Evolutionary conservation across 2,797 vertebrate genomes (phyloP), one percentile per base, ranked within the genome.

Genomic region (Cercopithecus hamlyni): DNA sequence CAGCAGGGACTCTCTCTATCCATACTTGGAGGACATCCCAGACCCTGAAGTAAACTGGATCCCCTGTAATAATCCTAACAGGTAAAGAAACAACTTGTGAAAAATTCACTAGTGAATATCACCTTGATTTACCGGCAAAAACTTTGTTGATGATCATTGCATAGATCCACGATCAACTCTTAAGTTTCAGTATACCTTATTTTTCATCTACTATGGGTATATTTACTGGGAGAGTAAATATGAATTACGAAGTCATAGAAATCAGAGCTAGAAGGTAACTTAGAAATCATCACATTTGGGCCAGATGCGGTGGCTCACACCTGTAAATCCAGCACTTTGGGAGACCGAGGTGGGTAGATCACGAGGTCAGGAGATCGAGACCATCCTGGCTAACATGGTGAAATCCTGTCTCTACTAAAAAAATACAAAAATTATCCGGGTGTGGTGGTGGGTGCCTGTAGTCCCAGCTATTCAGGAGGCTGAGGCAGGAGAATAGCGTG

Each of bases 11-110:
- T 24, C 88, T 17, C 80, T 97, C 67, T 98, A 97, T 55, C 97
- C 97, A 0, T 98, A 96, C 14, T 50, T 98, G 92, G 98, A 98
- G 88, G 96, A 98, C 48, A 98, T 98, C 41, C 98, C 98, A 61
- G 96, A 96, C 61, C 97, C 98, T 87, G 72, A 92, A 52, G 97
- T 92, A 39, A 90, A 97, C 58, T 98, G 98, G 98, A 98, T 94
- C 26, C 98, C 98, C 36, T 98, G 98, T 87, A 70, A 83, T 72
- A 39, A 98, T 45, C 90, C 96, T 45, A 33, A 84, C 43, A 98
- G 98, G 98, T 98, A 96, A 94, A 48, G 41, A 90, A 91, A 67
- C 4, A 81, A 15, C 57, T 52, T 33, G 15, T 33, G 20, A 64
- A 89, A 19, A 73, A 80, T 90, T 81, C 24, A 39, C 1, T 39